Percentiles rank a stretch among this genome's conserved stretches.
Conservation (phyloP, 2,797 vertebrate genomes). For the Enteromius radiatus region DNA sequence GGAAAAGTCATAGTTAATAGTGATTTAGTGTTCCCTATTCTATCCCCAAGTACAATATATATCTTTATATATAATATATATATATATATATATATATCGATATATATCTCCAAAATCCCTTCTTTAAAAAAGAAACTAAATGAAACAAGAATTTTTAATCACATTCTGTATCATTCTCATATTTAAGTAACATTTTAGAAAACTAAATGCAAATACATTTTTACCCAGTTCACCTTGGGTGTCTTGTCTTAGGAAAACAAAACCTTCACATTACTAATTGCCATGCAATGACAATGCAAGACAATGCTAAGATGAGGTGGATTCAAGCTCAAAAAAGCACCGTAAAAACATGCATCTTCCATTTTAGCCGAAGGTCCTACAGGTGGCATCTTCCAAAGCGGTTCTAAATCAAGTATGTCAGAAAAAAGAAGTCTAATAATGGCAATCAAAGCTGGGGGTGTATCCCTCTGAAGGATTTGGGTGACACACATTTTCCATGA, state of each 20-base stretch:
- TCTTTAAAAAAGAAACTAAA: too few relatives aligned
- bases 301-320: not conserved
- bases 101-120: too few relatives aligned
- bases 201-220: not conserved
- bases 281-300: not conserved
- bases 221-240: not conserved
- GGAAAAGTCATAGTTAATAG: too few relatives aligned
- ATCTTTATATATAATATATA: too few relatives aligned
- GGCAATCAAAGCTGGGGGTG: constrained; percentile 40
- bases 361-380: not conserved
- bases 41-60: not conserved
- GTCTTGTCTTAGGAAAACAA: not conserved
- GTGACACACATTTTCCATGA: constrained; percentile 69
- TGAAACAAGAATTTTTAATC: too few relatives aligned
- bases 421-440: constrained; percentile 26
- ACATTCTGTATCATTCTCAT: not conserved
- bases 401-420: not conserved
- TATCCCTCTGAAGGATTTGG: constrained; percentile 33
- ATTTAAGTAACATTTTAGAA: not conserved
- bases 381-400: constrained; percentile 9
- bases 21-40: too few relatives aligned
- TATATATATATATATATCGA: too few relatives aligned
- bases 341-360: not conserved
- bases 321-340: not conserved
- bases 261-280: not conserved